These are phyloP conservation scores for Drosophila maculinotata DNA, from an alignment of 2,888 invertebrate genomes.

Conservation along the genomic window DNA sequence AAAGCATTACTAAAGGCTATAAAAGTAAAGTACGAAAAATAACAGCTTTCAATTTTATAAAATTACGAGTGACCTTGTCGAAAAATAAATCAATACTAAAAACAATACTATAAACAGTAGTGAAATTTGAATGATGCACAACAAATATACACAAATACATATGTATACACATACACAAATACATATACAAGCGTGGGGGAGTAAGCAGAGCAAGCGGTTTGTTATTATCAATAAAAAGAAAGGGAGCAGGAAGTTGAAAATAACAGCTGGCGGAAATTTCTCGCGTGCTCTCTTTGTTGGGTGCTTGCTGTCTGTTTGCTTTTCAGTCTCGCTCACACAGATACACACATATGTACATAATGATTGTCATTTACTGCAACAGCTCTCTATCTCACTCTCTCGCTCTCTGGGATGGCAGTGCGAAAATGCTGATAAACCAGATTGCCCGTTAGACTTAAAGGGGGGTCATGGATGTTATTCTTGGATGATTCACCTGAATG, in stretches of 20 bases:
- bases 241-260: neutral
- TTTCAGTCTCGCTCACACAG: no score
- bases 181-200: neutral
- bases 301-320: no score
- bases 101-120: neutral
- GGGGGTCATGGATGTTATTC: conserved; percentile 10
- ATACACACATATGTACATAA: no score
- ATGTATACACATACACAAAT: neutral
- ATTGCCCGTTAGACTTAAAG: conserved; percentile 11
- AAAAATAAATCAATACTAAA: conserved; percentile 23
- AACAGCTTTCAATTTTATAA: conserved; percentile 1
- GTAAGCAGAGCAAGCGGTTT: conserved; percentile 10
- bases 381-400: neutral
- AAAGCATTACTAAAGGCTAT: no score
- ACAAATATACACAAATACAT: neutral
- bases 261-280: no score
- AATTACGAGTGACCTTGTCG: conserved; percentile 14
- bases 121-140: neutral
- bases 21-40: neutral
- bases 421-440: conserved; percentile 46
- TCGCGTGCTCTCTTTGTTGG: no score
- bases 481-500: conserved; percentile 87
- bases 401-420: neutral
- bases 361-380: conserved; percentile 25
- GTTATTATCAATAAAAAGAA: neutral